These are phyloP conservation scores for Clinocottus analis DNA, from an alignment of 2,113 vertebrate species.

Conservation along the genomic window DNA sequence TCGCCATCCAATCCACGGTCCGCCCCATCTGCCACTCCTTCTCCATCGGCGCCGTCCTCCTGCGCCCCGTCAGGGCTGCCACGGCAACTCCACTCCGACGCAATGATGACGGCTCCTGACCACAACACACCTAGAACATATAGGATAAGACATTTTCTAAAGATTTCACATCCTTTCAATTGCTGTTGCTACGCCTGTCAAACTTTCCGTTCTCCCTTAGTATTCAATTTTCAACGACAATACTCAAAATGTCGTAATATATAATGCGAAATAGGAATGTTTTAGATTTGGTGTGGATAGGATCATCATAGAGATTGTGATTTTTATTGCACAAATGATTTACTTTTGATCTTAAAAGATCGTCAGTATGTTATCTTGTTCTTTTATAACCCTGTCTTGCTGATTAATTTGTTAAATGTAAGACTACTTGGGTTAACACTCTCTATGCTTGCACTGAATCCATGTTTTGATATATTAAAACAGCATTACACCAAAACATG, in stretches of 20 bases:
- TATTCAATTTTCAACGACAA: neutral
- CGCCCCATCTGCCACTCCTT: constrained; percentile 87
- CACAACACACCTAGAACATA: constrained; percentile 70
- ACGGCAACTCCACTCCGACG: constrained; percentile 97
- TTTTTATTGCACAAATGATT: neutral
- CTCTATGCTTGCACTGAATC: neutral
- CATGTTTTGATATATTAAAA: constrained; percentile 44
- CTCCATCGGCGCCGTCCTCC: constrained; percentile 90
- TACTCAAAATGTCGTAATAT: neutral
- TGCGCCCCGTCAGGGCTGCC: constrained; percentile 96
- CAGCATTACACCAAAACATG: constrained; percentile 14
- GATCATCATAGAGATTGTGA: neutral
- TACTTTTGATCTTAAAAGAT: neutral
- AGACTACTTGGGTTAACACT: neutral
- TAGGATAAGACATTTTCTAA: neutral
- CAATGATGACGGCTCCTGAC: constrained; percentile 95
- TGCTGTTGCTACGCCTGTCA: neutral
- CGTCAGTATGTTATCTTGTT: neutral
- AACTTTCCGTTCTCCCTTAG: neutral
- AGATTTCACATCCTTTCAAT: neutral
- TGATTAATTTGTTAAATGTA: neutral
- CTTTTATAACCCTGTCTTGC: neutral
- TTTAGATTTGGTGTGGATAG: neutral
- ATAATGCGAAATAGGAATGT: neutral
- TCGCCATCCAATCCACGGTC: constrained; percentile 96